These are phyloP conservation scores for Myrmecobius fasciatus DNA, from an alignment of 2,113 vertebrate species.

Conservation along the genomic window DNA sequence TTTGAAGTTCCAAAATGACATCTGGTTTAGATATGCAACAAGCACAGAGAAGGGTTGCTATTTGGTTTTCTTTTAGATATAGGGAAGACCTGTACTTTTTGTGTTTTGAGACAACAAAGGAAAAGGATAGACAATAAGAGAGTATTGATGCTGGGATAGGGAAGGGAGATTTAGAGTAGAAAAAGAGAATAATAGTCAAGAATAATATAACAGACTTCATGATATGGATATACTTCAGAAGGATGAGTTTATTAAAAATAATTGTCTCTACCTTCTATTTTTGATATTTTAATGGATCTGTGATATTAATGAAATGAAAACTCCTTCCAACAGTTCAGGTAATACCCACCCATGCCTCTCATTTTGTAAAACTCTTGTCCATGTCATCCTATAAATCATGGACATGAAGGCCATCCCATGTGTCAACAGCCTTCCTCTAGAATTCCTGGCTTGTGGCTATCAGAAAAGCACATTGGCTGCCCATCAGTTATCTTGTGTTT, in stretches of 20 bases:
- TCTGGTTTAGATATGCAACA: neutral
- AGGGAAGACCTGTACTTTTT: neutral
- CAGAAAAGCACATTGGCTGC: neutral
- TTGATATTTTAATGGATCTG: neutral
- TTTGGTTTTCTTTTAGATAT: neutral
- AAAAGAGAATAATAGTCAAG: neutral
- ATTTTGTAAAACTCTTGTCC: neutral
- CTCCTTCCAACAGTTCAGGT: neutral
- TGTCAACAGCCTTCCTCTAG: neutral
- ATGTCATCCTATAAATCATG: neutral
- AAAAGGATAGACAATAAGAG: neutral
- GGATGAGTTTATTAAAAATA: neutral
- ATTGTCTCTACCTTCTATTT: neutral
- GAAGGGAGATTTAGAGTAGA: neutral
- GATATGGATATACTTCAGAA: neutral
- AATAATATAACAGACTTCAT: neutral
- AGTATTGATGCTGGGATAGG: neutral
- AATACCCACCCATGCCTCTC: neutral
- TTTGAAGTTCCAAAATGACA: neutral
- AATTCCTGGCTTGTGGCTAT: neutral
- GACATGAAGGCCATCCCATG: neutral
- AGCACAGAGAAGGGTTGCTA: neutral
- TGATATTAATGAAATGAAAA: neutral
- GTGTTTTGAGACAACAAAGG: neutral
- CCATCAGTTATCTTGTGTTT: neutral